Evolutionary conservation across 2,888 invertebrate genomes (phyloP).

Genomic region (Netelia inedita): DNA sequence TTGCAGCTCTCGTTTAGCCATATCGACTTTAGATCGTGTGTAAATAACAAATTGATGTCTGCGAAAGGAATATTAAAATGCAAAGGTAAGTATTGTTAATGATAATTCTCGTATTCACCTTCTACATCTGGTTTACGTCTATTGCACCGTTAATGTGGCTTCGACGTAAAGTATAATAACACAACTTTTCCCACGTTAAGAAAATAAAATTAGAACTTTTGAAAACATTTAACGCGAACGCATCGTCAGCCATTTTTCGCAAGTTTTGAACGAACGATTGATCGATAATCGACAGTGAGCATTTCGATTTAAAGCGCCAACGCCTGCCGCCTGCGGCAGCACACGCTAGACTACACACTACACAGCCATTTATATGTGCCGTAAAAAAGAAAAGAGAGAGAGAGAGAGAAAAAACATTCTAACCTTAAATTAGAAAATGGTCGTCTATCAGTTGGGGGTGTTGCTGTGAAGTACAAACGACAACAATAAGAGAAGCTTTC

Average conservation of each 20-base stretch:
- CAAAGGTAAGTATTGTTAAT: conserved; percentile 16
- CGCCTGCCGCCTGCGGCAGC: conserved; percentile 31
- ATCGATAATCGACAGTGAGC: not conserved
- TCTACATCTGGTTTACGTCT: not conserved
- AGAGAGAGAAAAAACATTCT: conserved; percentile 69
- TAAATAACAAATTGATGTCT: conserved; percentile 16
- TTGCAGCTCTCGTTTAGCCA: conserved; percentile 17
- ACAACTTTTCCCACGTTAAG: too few relatives aligned
- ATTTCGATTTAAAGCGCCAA: not conserved
- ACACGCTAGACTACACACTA: conserved; percentile 6
- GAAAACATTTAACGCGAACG: too few relatives aligned
- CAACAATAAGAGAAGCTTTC: conserved; percentile 72
- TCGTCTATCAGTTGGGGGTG: conserved; percentile 77
- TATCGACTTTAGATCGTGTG: not conserved
- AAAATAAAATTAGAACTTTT: too few relatives aligned
- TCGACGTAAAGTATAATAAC: too few relatives aligned
- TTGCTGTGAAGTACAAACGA: conserved; percentile 73
- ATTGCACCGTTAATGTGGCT: not conserved
- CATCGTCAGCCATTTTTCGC: not conserved
- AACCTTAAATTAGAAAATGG: conserved; percentile 78
- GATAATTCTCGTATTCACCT: not conserved
- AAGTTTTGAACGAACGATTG: not conserved
- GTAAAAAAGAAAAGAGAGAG: conserved; percentile 30
- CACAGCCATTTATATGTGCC: not conserved
- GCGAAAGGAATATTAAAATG: conserved; percentile 41